Evolutionary conservation across 2,113 vertebrate species (phyloP).

Genomic region (Apodemus sylvaticus): DNA sequence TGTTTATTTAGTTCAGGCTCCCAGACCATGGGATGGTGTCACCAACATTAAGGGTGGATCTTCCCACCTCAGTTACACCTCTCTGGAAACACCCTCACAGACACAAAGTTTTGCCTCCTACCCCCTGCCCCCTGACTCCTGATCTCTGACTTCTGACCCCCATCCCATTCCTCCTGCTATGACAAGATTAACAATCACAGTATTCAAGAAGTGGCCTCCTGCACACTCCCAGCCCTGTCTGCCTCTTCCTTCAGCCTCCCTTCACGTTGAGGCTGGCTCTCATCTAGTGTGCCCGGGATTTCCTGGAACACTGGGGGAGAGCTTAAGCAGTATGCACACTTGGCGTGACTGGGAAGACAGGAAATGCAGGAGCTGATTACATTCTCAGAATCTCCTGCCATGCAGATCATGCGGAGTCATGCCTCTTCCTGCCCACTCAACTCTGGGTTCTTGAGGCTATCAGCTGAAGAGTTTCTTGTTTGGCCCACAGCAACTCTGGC

Average conservation of each 20-base stretch:
- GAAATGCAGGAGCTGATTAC: not conserved
- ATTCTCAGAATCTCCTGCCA: not conserved
- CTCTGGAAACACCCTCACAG: not conserved
- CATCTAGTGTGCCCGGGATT: not conserved
- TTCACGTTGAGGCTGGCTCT: too few relatives aligned
- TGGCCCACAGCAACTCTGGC: fast-evolving
- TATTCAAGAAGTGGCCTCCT: not conserved
- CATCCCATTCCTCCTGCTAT: too few relatives aligned
- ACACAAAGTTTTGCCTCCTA: not conserved
- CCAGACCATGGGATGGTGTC: not conserved
- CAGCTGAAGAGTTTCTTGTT: not conserved
- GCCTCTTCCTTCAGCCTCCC: not conserved
- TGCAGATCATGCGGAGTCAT: fast-evolving
- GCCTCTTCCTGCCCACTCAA: not conserved
- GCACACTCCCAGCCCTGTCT: fast-evolving
- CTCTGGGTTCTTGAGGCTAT: not conserved
- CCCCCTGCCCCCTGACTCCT: too few relatives aligned
- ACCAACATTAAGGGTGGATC: not conserved
- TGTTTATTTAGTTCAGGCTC: not conserved
- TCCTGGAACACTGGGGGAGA: not conserved
- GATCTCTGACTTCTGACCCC: too few relatives aligned
- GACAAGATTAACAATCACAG: too few relatives aligned
- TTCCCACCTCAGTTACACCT: not conserved
- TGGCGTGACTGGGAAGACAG: fast-evolving
- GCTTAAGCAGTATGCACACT: fast-evolving